These are phyloP conservation scores for Zygothrica quintamaculata DNA, from an alignment of 2,888 invertebrate species.

Conservation along the genomic window DNA sequence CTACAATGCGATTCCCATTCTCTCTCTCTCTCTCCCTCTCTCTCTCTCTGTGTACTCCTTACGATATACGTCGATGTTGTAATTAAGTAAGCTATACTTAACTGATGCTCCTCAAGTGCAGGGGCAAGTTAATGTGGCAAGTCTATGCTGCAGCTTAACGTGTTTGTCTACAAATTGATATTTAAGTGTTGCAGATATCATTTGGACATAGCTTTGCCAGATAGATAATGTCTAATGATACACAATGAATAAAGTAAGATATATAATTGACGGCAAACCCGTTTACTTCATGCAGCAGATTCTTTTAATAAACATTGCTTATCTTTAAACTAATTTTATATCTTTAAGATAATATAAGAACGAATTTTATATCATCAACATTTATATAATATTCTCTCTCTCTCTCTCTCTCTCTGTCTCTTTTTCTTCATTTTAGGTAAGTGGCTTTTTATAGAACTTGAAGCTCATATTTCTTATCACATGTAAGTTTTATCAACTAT, in stretches of 20 bases:
- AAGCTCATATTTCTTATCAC: neutral
- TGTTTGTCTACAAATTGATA: constrained; percentile 28
- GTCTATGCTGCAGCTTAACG: constrained; percentile 8
- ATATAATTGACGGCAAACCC: no score
- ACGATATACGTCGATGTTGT: no score
- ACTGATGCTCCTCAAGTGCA: constrained; percentile 20
- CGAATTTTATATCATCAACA: neutral
- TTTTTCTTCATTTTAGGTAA: constrained; percentile 49
- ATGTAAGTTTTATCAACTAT: constrained; percentile 37
- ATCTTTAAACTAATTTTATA: no score
- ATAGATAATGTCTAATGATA: constrained; percentile 20
- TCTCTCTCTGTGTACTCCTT: no score
- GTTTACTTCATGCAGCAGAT: no score
- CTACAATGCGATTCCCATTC: no score
- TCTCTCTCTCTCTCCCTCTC: no score
- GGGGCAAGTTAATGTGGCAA: constrained; percentile 13
- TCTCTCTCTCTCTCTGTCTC: neutral
- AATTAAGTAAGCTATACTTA: constrained; percentile 52
- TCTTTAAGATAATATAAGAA: no score
- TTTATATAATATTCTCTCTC: neutral
- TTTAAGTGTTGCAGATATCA: constrained; percentile 23
- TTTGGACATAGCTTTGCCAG: no score
- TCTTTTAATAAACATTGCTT: no score
- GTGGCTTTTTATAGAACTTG: constrained; percentile 12
- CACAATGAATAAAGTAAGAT: neutral